Percentiles rank a stretch among this genome's conserved stretches.
Evolutionary conservation across 2,888 invertebrate species (phyloP).

Genomic region (Eupithecia exiguata): DNA sequence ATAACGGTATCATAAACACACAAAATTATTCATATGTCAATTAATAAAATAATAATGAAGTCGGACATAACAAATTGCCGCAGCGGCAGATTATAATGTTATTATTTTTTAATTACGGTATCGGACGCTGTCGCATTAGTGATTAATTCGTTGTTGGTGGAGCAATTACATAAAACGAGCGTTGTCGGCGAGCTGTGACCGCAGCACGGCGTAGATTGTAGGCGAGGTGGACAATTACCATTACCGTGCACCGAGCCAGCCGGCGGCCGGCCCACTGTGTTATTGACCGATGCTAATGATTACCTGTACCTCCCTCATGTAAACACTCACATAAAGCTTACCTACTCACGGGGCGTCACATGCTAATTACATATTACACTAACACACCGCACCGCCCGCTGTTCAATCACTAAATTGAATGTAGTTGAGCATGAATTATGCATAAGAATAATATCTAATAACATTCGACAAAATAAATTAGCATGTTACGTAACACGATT

Average conservation of each 20-base stretch:
- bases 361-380: constrained; percentile 52
- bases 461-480: constrained; percentile 31
- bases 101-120: constrained; percentile 62
- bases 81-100: constrained; percentile 59
- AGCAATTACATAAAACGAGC: constrained; percentile 73
- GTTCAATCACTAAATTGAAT: constrained; percentile 44
- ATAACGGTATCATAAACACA: constrained; percentile 45
- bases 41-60: constrained; percentile 55
- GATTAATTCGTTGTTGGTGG: constrained; percentile 74
- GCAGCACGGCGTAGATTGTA: constrained; percentile 36
- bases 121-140: constrained; percentile 72
- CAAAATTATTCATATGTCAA: constrained; percentile 50
- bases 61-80: constrained; percentile 55
- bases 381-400: constrained; percentile 41
- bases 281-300: constrained; percentile 75
- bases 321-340: constrained; percentile 60
- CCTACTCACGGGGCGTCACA: constrained; percentile 52
- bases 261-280: constrained; percentile 56
- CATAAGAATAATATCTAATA: constrained; percentile 35
- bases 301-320: constrained; percentile 67
- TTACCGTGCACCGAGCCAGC: constrained; percentile 35
- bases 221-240: constrained; percentile 59
- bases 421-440: constrained; percentile 40
- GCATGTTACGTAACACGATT: constrained; percentile 36
- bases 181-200: constrained; percentile 68